Conservation (phyloP, 2,113 vertebrate species). For the Labeo rohita region DNA sequence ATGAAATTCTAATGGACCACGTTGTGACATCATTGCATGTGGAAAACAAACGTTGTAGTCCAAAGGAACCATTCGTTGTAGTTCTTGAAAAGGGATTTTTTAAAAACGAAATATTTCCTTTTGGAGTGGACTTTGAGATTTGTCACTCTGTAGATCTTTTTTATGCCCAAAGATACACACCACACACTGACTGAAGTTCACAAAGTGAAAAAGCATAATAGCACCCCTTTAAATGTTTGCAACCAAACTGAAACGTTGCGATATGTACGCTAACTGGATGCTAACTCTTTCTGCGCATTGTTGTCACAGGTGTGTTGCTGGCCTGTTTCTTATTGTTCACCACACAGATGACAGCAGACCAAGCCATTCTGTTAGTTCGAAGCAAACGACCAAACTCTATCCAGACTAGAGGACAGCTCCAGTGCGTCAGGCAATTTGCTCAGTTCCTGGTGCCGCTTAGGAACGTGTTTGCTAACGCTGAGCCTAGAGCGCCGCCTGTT, state of each 20-base stretch:
- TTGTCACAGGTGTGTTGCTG: conserved; percentile 85
- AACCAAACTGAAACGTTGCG: neutral
- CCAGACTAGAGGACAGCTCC: conserved; percentile 90
- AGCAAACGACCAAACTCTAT: conserved; percentile 91
- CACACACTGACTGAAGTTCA: no score
- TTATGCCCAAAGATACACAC: no score
- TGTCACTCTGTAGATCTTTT: no score
- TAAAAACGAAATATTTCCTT: no score
- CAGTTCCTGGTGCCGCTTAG: conserved; percentile 89
- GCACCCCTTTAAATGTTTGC: neutral
- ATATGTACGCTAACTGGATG: neutral
- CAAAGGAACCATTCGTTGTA: no score
- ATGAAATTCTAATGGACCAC: no score
- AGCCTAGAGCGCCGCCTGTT: conserved; percentile 80
- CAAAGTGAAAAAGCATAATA: no score
- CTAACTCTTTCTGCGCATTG: neutral
- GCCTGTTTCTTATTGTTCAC: conserved; percentile 93
- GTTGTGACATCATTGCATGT: no score
- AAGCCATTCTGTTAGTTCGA: conserved; percentile 90
- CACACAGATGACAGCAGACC: conserved; percentile 90
- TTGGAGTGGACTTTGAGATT: no score
- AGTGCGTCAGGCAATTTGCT: conserved; percentile 87
- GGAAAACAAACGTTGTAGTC: no score
- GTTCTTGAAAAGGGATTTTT: no score
- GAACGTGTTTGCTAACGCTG: conserved; percentile 85